phyloP scores from a whole-genome alignment of 1,140 invertebrate genomes.

The Venustaconcha ellipsiformis region DNA sequence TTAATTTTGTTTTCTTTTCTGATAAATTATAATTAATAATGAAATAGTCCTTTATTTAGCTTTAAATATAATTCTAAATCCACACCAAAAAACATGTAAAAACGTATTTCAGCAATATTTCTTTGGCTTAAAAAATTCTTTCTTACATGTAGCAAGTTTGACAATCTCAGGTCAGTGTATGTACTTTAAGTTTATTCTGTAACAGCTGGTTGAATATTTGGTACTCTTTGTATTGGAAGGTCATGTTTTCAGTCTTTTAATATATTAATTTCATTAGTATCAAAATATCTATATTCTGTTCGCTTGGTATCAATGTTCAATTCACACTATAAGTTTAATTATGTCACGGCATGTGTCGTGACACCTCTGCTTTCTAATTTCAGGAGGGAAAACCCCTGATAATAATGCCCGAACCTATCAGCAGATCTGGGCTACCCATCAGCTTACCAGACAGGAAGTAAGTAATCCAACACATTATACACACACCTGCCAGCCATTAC shows the following conservation, averaged over 20 bases:
- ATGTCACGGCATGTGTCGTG: conserved; percentile 65
- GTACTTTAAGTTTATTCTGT: neutral
- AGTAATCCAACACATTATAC: neutral
- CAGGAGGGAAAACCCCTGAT: conserved; percentile 99
- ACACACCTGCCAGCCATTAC: too few relatives aligned
- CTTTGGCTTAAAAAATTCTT: too few relatives aligned
- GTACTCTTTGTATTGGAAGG: neutral
- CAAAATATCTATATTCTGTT: neutral
- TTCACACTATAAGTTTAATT: conserved; percentile 22
- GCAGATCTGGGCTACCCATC: conserved; percentile 97
- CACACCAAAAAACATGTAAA: too few relatives aligned
- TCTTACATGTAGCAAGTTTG: too few relatives aligned
- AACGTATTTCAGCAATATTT: too few relatives aligned
- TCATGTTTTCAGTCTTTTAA: neutral
- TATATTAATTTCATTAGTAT: neutral
- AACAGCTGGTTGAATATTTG: neutral
- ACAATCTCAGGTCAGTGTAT: too few relatives aligned
- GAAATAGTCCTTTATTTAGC: too few relatives aligned
- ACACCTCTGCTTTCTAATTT: conserved; percentile 71
- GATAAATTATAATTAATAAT: too few relatives aligned
- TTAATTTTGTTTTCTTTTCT: too few relatives aligned
- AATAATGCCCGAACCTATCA: conserved; percentile 82
- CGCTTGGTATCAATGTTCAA: neutral
- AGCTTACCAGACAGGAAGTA: conserved; percentile 73
- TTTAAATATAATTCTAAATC: too few relatives aligned